Evolutionary conservation across 2,797 vertebrate genomes (phyloP), one percentile per base, ranked within the genome.

Genomic region (Onychomys leucogaster): DNA sequence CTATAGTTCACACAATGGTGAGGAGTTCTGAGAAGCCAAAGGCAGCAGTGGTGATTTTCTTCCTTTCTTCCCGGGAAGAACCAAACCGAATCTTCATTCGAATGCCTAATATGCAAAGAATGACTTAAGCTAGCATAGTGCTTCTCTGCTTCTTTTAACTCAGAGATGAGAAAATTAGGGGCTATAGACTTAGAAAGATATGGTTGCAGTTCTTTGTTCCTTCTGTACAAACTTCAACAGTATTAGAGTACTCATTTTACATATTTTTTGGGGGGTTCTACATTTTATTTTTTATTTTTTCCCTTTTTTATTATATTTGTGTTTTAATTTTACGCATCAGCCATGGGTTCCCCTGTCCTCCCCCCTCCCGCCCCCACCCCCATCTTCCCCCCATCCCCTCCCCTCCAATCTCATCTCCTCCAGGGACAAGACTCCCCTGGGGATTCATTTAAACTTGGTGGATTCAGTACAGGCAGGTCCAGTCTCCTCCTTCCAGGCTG

Each of bases 101-200:
- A 59, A 78, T 52, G 92, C 13, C 37, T 73, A 94, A 89, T 25
- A 77, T 67, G 34, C 34, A 89, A 93, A 46, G 9, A 12, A 32
- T 37, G 34, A 10, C 41, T 82, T 67, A 43, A 21, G 43, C 69
- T 41, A 81, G 7, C 61, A 4, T 34, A 88, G 16, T 21, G 41
- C 75, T 71, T 91, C 71, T 83, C 91, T 82, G 34, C 21, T 91
- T 92, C 49, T 55, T 94, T 92, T 71, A 23, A 71, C 32, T 92
- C 52, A 90, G 5, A 55, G 4, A 61, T 4, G 76, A 52, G 52
- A 81, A 80, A 63, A 91, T 32, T 34, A 41, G 41, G n/a, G 8
- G 5, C 46, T 93, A 29, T 46, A 13, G 13, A 69, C 55, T 59
- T 37, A 16, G 25, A 25, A 32, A 49, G 13, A 61, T 61, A 8